These are phyloP conservation scores for Leptopilina clavipes DNA, from an alignment of 1,140 invertebrate species.

Conservation along the genomic window DNA sequence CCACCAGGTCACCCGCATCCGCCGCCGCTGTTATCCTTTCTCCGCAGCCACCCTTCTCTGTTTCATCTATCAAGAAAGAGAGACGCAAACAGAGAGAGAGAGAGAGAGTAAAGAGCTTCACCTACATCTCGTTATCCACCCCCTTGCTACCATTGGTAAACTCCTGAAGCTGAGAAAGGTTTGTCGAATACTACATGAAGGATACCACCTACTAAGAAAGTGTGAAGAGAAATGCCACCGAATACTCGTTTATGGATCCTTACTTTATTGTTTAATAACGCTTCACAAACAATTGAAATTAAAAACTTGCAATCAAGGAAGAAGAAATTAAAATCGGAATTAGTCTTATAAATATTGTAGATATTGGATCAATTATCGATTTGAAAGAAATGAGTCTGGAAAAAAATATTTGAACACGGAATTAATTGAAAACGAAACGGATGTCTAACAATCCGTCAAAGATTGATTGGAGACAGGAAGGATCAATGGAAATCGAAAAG, in stretches of 20 bases:
- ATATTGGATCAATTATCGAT: no score
- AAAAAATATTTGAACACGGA: no score
- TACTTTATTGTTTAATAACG: not conserved
- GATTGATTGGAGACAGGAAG: no score
- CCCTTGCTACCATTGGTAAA: constrained; percentile 46
- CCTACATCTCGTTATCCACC: constrained; percentile 64
- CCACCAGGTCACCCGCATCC: constrained; percentile 33
- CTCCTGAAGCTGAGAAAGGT: constrained; percentile 48
- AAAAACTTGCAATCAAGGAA: no score
- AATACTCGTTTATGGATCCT: not conserved
- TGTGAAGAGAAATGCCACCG: not conserved
- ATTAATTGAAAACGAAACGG: no score
- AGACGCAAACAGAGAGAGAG: no score
- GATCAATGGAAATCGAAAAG: no score
- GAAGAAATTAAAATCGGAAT: no score
- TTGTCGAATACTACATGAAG: not conserved
- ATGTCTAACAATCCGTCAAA: no score
- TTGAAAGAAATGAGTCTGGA: no score
- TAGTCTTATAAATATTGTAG: no score
- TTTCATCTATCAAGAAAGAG: constrained; percentile 15
- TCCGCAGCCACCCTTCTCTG: constrained; percentile 39
- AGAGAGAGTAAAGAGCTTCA: constrained; percentile 51
- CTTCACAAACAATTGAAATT: no score
- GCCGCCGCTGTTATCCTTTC: constrained; percentile 41
- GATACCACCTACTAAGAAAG: not conserved